Percentiles rank a stretch among this genome's conserved stretches.
phyloP scores from a whole-genome alignment of 2,113 vertebrate genomes.

The Trachemys scripta region DNA sequence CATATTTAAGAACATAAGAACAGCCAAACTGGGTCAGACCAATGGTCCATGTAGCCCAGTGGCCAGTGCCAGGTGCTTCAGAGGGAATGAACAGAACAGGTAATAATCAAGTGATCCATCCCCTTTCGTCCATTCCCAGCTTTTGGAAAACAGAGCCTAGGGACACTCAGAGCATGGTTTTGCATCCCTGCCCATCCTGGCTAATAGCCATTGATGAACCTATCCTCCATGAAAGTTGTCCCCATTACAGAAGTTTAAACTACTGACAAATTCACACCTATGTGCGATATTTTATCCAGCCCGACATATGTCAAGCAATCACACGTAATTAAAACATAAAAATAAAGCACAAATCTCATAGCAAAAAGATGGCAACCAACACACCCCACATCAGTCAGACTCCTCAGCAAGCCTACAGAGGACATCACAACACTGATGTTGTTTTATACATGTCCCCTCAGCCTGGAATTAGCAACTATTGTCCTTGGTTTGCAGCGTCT shows the following conservation, averaged over 20 bases:
- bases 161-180: no score
- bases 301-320: rapidly evolving
- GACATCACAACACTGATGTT: background rate
- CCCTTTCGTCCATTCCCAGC: no score
- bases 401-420: background rate
- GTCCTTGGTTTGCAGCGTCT: background rate
- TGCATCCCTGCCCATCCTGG: no score
- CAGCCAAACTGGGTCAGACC: no score
- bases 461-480: constrained; percentile 33
- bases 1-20: no score
- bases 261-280: rapidly evolving
- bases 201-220: no score
- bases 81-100: no score
- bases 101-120: no score
- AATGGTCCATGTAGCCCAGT: no score
- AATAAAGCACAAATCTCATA: rapidly evolving
- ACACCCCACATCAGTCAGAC: background rate
- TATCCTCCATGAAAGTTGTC: background rate
- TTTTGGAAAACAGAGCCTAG: no score
- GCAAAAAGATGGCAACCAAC: background rate
- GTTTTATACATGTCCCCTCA: background rate
- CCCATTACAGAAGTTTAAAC: background rate
- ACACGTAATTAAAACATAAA: background rate
- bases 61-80: no score
- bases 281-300: rapidly evolving